Percentiles rank a stretch among this genome's conserved stretches.
phyloP scores from a whole-genome alignment of 2,113 vertebrate species.

The Ctenodactylus gundi region DNA sequence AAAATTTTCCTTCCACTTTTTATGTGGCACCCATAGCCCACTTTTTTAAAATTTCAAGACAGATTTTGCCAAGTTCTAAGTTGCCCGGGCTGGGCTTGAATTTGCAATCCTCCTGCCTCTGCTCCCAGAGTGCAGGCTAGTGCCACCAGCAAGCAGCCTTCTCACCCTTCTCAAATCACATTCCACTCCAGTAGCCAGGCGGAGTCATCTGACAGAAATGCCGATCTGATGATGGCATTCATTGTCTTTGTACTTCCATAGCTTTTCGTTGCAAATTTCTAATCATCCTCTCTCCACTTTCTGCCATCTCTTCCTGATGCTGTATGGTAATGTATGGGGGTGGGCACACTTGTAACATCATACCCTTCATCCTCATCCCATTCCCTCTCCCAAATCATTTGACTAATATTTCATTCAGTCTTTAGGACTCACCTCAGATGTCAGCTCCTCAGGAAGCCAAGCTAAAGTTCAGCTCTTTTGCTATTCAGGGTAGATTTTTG shows the following conservation, averaged over 20 bases:
- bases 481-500: not conserved
- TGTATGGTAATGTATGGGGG: not conserved
- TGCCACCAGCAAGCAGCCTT: no score
- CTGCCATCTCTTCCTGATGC: not conserved
- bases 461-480: not conserved
- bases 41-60: no score
- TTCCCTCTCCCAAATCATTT: not conserved
- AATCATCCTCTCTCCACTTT: not conserved
- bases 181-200: not conserved
- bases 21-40: no score
- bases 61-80: no score
- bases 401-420: not conserved
- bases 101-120: no score
- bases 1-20: not conserved
- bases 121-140: no score
- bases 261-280: not conserved
- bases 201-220: not conserved
- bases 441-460: not conserved
- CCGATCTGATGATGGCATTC: not conserved
- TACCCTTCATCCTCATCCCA: not conserved
- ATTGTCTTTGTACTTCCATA: not conserved
- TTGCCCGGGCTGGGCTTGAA: no score
- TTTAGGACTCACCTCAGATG: not conserved
- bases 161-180: not conserved
- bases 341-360: not conserved